phyloP scores from a whole-genome alignment of 2,113 vertebrate genomes.

The Stegastes partitus region DNA sequence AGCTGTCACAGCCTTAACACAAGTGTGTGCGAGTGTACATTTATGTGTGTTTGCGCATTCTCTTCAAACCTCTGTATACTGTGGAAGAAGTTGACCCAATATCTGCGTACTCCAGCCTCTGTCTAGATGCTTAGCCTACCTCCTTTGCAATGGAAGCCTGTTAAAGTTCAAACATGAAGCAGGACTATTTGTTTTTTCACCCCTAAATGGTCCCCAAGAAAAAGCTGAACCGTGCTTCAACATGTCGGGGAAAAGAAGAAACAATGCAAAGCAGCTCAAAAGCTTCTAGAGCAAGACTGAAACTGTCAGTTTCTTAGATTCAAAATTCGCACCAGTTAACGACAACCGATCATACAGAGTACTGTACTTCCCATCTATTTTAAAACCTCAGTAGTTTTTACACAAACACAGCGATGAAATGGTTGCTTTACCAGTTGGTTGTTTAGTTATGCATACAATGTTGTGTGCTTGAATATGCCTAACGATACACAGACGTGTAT shows the following conservation, averaged over 20 bases:
- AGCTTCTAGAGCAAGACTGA: neutral
- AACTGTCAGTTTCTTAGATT: neutral
- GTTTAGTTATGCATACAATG: conserved; percentile 66
- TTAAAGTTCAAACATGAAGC: conserved; percentile 45
- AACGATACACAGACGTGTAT: conserved; percentile 65
- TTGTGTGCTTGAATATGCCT: conserved; percentile 72
- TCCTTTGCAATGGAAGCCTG: conserved; percentile 85
- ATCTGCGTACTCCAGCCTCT: conserved; percentile 37
- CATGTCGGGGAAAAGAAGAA: conserved; percentile 5
- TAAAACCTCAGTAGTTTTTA: conserved; percentile 82
- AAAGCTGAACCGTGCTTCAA: conserved; percentile 39
- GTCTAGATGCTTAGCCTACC: conserved; percentile 84
- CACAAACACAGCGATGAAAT: conserved; percentile 84
- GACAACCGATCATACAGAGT: conserved; percentile 52
- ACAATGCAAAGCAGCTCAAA: conserved; percentile 18
- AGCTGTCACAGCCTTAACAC: conserved; percentile 62
- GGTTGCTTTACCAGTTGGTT: conserved; percentile 81
- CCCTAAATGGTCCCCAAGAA: conserved; percentile 9
- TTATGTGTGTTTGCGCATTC: conserved; percentile 32
- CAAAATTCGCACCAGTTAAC: conserved; percentile 56
- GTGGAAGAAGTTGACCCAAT: conserved; percentile 25
- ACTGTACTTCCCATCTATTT: conserved; percentile 56
- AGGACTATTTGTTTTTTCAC: conserved; percentile 58
- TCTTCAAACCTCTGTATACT: conserved; percentile 43
- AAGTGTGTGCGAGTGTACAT: conserved; percentile 38